Percentiles rank a stretch among this genome's conserved stretches.
phyloP scores from a whole-genome alignment of 2,113 vertebrate genomes.

The Hiodon alosoides region DNA sequence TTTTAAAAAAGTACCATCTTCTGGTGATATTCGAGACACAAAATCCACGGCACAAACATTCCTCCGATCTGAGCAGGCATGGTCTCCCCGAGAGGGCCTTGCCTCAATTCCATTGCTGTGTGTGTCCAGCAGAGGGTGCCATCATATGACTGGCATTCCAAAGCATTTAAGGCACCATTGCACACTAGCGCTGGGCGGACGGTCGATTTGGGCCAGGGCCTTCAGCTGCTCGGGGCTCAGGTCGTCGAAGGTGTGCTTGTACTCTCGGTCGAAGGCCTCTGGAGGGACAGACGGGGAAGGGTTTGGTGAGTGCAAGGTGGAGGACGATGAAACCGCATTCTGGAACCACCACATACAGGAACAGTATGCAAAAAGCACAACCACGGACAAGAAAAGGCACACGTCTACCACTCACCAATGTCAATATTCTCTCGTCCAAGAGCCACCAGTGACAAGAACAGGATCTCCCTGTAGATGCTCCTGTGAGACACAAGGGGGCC shows the following conservation, averaged over 20 bases:
- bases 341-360: too few relatives aligned
- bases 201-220: conserved; percentile 74
- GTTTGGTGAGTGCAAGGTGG: too few relatives aligned
- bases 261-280: conserved; percentile 96
- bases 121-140: neutral
- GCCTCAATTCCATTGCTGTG: neutral
- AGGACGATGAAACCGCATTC: neutral
- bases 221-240: conserved; percentile 73
- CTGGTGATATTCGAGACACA: conserved; percentile 18
- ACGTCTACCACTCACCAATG: conserved; percentile 71
- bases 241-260: conserved; percentile 70
- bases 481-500: conserved; percentile 52
- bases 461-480: conserved; percentile 92
- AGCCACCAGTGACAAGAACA: conserved; percentile 89
- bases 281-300: conserved; percentile 31
- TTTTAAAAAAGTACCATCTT: conserved; percentile 44
- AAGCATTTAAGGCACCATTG: conserved; percentile 88
- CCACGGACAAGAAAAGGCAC: too few relatives aligned
- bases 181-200: conserved; percentile 67
- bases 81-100: neutral
- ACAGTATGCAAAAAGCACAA: neutral
- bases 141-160: conserved; percentile 79
- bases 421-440: conserved; percentile 96
- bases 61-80: neutral
- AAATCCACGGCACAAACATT: conserved; percentile 15